Evolutionary conservation across 1,140 invertebrate genomes (phyloP), one percentile per base, ranked within the genome.

Genomic region (Dufourea novaeangliae): DNA sequence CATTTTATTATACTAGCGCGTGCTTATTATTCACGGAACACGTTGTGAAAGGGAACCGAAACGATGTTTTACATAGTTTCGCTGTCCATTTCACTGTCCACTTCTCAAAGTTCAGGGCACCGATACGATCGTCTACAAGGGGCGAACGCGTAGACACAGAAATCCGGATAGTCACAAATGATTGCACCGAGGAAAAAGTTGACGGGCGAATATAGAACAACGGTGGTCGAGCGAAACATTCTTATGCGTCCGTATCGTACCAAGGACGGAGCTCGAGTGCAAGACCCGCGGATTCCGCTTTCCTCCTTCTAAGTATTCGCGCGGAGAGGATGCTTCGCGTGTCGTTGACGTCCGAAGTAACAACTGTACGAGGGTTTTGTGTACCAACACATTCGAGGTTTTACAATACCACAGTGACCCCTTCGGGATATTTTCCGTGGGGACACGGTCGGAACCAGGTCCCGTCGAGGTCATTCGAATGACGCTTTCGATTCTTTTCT

Each of bases 221-320:
- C 12, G n/a, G 22, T 32, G 27, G 14, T 56, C 25, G 54, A 11
- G 56, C 1, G 11, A 17, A 27, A 41, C 62, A 61, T 61, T 62
- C 59, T 17, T 54, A 29, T 17, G 62, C 72, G 34, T 73, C 46
- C 62, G 34, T 37, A 44, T 52, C 11, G 59, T 71, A 29, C 75
- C 82, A 86, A 86, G 85, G 85, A 57, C 81, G 82, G n/a, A 76
- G 62, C 83, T 62, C 78, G 68, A 54, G 66, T 44, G 66, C 62
- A 73, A 64, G 73, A 71, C 79, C 81, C 78, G 82, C 83, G 80
- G 82, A 80, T 84, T 78, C 76, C 83, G 80, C 75, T 78, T 59
- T 37, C 46, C 37, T 76, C 76, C 80, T 82, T 78, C 80, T 83
- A 81, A 84, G 80, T 78, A 79, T 73, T 70, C 66, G 46, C 66